Conservation (phyloP, 2,888 invertebrate genomes). For the Coelinius sp. region DNA sequence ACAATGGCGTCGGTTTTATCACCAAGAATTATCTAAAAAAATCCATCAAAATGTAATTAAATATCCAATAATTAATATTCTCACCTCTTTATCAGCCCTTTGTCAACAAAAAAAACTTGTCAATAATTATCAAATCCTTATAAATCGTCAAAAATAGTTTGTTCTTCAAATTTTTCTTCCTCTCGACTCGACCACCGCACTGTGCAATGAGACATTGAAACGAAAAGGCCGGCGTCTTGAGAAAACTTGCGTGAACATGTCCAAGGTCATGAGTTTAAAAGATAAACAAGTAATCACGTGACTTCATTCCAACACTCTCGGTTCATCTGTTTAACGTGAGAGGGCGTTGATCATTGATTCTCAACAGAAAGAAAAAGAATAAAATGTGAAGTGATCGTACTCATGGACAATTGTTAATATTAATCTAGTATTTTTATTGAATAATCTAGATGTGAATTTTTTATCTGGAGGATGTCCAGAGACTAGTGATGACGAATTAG, state of each 20-base stretch:
- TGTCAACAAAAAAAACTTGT: background rate
- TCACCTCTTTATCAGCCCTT: background rate
- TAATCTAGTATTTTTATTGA: background rate
- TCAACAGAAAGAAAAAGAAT: background rate
- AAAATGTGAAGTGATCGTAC: constrained; percentile 4
- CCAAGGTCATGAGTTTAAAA: background rate
- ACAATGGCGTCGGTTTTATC: too few relatives aligned
- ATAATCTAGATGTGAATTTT: background rate
- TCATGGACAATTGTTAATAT: background rate
- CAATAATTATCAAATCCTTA: background rate
- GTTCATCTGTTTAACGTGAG: background rate
- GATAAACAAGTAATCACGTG: constrained; percentile 9
- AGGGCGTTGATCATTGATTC: background rate
- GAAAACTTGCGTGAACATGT: too few relatives aligned
- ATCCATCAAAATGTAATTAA: too few relatives aligned
- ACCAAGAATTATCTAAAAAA: background rate
- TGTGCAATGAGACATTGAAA: too few relatives aligned
- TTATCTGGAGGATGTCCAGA: background rate
- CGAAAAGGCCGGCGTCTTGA: background rate
- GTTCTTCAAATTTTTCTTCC: background rate
- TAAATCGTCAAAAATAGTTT: background rate
- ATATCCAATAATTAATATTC: background rate
- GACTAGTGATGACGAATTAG: background rate
- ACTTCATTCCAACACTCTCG: background rate
- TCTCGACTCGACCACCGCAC: background rate